These are phyloP conservation scores for Sarcophilus harrisii DNA, from an alignment of 2,797 vertebrate species.

Conservation along the genomic window DNA sequence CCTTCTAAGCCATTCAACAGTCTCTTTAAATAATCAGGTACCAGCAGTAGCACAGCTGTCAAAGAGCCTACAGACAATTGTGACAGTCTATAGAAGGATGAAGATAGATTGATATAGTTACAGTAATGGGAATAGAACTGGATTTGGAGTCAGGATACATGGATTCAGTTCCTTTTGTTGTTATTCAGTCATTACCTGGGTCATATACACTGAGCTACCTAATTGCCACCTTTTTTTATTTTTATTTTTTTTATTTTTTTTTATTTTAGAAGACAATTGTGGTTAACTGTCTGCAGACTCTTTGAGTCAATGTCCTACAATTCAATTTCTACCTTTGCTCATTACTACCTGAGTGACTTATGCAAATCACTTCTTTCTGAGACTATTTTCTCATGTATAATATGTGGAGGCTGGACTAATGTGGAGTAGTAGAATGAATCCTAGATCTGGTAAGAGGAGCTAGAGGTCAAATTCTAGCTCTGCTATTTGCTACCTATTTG, in stretches of 20 bases:
- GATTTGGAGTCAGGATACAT: not conserved
- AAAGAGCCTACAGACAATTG: not conserved
- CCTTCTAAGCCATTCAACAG: not conserved
- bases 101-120: not conserved
- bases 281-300: too few relatives aligned
- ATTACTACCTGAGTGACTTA: not conserved
- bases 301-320: not conserved
- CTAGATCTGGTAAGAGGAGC: not conserved
- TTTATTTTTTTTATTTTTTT: fast-evolving
- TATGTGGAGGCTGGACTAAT: not conserved
- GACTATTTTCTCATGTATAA: not conserved
- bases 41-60: not conserved
- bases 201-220: not conserved
- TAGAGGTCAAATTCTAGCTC: not conserved
- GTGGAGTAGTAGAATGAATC: not conserved
- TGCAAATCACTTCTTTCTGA: not conserved
- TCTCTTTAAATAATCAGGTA: not conserved
- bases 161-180: not conserved
- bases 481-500: not conserved
- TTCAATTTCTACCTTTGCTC: not conserved
- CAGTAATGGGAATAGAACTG: not conserved
- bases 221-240: too few relatives aligned
- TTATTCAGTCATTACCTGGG: not conserved
- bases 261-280: not conserved
- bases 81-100: not conserved